Conservation (phyloP, 2,888 invertebrate species). For the Archips xylosteana region DNA sequence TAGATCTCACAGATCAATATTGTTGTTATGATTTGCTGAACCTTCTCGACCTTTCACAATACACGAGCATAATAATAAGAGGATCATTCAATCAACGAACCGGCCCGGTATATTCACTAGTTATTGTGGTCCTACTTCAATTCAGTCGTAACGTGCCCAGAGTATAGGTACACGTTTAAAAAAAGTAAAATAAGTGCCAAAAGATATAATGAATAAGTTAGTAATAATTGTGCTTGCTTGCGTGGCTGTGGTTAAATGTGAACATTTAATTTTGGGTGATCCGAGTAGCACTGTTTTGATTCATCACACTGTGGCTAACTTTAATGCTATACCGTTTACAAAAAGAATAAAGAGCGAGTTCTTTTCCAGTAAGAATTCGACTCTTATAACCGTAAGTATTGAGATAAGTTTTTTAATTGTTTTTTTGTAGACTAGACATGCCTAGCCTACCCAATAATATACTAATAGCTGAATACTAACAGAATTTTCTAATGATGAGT, state of each 20-base stretch:
- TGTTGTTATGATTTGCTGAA: slow-evolving; percentile 23
- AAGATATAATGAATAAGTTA: slow-evolving; percentile 4
- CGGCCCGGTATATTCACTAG: not conserved
- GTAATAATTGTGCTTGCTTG: slow-evolving; percentile 6
- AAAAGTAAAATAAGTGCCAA: not conserved
- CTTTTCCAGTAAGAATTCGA: slow-evolving; percentile 55
- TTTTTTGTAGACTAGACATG: too few relatives aligned
- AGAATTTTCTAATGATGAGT: too few relatives aligned
- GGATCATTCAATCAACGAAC: slow-evolving; percentile 31
- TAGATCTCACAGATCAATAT: slow-evolving; percentile 9
- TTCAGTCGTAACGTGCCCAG: slow-evolving; percentile 2
- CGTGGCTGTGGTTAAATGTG: slow-evolving; percentile 43
- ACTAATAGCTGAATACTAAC: too few relatives aligned
- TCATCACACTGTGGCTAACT: slow-evolving; percentile 53
- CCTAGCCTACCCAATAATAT: too few relatives aligned
- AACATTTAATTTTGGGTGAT: slow-evolving; percentile 61
- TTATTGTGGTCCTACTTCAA: slow-evolving; percentile 1
- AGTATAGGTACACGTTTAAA: not conserved
- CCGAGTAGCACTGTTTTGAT: slow-evolving; percentile 53
- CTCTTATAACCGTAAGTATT: slow-evolving; percentile 60
- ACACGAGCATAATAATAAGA: slow-evolving; percentile 12
- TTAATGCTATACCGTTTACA: slow-evolving; percentile 55
- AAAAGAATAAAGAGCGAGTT: slow-evolving; percentile 62
- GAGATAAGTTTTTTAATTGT: not conserved
- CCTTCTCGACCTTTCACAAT: slow-evolving; percentile 22